Evolutionary conservation across 2,888 invertebrate species (phyloP), one percentile per base, ranked within the genome.

Genomic region (Hybos culiciformis): DNA sequence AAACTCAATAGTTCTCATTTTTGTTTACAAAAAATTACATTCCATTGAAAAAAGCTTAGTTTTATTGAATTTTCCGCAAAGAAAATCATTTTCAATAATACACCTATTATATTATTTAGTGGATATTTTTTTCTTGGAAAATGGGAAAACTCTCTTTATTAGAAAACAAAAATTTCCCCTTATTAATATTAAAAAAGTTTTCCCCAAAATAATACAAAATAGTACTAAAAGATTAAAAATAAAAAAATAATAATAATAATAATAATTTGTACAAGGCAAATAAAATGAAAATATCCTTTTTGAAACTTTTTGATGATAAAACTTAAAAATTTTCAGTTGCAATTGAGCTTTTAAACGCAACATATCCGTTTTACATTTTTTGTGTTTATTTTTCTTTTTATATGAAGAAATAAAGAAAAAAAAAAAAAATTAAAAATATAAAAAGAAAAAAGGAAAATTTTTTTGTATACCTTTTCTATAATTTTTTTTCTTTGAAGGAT

Each of bases 321-420:
- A 34, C 43, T n/a, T n/a, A n/a, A n/a, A n/a, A n/a, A n/a, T n/a
- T n/a, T 45, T 61, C 59, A 64, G 63, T 64, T 63, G 59, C 59
- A 59, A 54, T 64, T 63, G 58, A 61, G 60, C 64, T 61, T 62
- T 59, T 61, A 56, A 58, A 56, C 57, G 56, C 56, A 15, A n/a
- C 2, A n/a, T 15, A 32, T 32, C 14, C 11, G 24, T 24, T 24
- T 8, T 24, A 24, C 24, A 11, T 8, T 8, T 24, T 24, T 24
- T 8, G 7, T 8, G 7, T 6, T 24, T 31, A 14, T 14, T 31
- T 6, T 14, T 14, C 11, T n/a, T 4, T 31, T 11, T 14, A 12
- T 9, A 29, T 29, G 11, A 29, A 11, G n/a, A 29, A 29, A 6
- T n/a, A 31, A 31, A 6, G 6, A 6, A 11, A 5, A 31, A 31